Percentiles rank a stretch among this genome's conserved stretches.
Conservation (phyloP, 2,888 invertebrate species). For the Fragum sueziense region DNA sequence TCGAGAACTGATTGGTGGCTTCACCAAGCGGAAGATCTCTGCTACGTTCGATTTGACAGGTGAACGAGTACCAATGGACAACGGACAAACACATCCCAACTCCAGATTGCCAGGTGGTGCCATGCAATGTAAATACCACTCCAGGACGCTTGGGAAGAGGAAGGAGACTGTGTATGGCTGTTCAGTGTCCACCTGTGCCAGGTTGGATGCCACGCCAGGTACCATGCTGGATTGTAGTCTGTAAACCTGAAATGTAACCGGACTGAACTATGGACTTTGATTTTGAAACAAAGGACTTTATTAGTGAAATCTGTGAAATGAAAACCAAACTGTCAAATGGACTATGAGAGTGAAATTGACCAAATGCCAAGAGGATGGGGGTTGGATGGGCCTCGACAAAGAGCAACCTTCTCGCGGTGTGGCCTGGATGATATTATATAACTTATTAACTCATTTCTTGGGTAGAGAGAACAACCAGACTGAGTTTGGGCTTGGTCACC, state of each 20-base stretch:
- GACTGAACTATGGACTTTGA: too few relatives aligned
- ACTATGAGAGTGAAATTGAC: too few relatives aligned
- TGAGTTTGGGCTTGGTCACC: conserved; percentile 24
- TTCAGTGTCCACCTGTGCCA: conserved; percentile 26
- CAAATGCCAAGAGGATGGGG: too few relatives aligned
- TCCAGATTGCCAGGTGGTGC: not conserved
- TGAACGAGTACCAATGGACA: not conserved
- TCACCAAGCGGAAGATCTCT: not conserved
- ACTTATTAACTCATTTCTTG: too few relatives aligned
- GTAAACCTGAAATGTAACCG: too few relatives aligned
- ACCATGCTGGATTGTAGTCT: not conserved
- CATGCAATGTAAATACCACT: not conserved
- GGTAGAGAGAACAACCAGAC: conserved; percentile 21
- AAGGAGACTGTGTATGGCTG: conserved; percentile 34
- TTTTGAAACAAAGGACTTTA: too few relatives aligned
- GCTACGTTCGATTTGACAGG: not conserved
- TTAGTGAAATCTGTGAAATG: too few relatives aligned
- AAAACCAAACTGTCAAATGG: too few relatives aligned
- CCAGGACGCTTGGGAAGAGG: not conserved
- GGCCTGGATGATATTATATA: too few relatives aligned
- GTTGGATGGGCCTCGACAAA: too few relatives aligned
- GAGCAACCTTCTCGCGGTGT: too few relatives aligned
- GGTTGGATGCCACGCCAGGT: conserved; percentile 29
- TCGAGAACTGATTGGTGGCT: not conserved
- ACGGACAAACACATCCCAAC: not conserved